Conservation (phyloP, 2,797 vertebrate species). For the Neomorphus geoffroyi region DNA sequence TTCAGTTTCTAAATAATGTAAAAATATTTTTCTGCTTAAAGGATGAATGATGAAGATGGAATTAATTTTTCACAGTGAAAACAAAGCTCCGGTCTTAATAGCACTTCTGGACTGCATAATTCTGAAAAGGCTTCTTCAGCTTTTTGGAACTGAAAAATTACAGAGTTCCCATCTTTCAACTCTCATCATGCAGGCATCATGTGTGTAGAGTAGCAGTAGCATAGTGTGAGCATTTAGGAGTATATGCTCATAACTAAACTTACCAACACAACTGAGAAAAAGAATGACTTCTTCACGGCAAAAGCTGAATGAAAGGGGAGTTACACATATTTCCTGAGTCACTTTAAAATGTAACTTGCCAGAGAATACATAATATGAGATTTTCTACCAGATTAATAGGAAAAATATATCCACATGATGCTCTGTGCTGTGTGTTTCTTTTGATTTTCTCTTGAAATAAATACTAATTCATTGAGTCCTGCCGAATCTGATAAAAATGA, state of each 20-base stretch:
- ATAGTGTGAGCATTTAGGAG: background rate
- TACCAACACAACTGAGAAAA: background rate
- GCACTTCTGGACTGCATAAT: background rate
- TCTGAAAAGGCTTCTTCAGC: background rate
- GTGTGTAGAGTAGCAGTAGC: background rate
- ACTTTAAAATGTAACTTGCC: background rate
- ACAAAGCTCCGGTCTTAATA: background rate
- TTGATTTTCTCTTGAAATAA: background rate
- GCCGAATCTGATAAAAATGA: background rate
- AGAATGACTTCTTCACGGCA: background rate
- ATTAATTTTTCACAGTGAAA: background rate
- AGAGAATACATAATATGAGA: background rate
- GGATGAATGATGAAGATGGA: background rate
- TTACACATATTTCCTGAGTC: background rate
- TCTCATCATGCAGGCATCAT: background rate
- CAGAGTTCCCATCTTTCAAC: background rate
- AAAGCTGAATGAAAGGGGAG: background rate
- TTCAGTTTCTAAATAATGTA: background rate
- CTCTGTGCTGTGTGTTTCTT: background rate
- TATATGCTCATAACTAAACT: background rate
- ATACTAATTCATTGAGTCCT: slow-evolving; percentile 6
- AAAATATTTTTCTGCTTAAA: background rate
- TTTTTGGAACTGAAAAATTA: background rate
- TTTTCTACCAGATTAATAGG: background rate
- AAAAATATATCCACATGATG: background rate